These are phyloP conservation scores for Macrotis lagotis DNA, from an alignment of 2,113 vertebrate genomes.

Conservation along the genomic window DNA sequence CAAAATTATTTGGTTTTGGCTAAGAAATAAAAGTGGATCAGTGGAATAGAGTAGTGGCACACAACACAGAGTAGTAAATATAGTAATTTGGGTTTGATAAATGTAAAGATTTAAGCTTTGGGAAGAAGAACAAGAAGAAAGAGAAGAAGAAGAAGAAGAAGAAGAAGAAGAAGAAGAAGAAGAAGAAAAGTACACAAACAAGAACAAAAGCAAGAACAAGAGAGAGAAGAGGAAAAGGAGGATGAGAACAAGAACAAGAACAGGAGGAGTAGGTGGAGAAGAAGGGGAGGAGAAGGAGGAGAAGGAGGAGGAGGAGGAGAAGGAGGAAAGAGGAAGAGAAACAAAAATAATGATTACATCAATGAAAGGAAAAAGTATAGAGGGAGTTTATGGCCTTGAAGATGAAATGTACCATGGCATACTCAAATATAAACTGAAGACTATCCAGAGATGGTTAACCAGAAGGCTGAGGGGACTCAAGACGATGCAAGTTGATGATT, in stretches of 20 bases:
- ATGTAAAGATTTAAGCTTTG: neutral
- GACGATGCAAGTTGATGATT: neutral
- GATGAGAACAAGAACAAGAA: too few species aligned
- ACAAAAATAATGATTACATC: too few species aligned
- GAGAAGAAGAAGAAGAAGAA: too few species aligned
- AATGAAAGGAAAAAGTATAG: too few species aligned
- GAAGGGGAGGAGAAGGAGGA: too few species aligned
- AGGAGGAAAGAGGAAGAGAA: too few species aligned
- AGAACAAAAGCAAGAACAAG: too few species aligned
- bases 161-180: too few species aligned
- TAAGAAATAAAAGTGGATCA: neutral
- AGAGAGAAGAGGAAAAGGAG: too few species aligned
- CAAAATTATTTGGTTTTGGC: neutral
- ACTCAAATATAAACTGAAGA: neutral
- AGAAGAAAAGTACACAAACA: too few species aligned
- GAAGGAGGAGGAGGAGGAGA: neutral
- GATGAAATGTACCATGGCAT: neutral
- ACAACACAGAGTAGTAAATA: neutral
- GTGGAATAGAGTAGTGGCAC: neutral
- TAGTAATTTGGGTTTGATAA: neutral
- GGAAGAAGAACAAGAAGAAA: too few species aligned
- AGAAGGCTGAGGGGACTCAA: neutral
- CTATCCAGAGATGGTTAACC: neutral
- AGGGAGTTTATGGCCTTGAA: neutral
- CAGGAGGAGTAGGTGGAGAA: too few species aligned